A percentile compares a stretch with the other conserved stretches of the same genome.
These are phyloP conservation scores for Nomia melanderi DNA, from an alignment of 1,140 invertebrate species.

Conservation along the genomic window DNA sequence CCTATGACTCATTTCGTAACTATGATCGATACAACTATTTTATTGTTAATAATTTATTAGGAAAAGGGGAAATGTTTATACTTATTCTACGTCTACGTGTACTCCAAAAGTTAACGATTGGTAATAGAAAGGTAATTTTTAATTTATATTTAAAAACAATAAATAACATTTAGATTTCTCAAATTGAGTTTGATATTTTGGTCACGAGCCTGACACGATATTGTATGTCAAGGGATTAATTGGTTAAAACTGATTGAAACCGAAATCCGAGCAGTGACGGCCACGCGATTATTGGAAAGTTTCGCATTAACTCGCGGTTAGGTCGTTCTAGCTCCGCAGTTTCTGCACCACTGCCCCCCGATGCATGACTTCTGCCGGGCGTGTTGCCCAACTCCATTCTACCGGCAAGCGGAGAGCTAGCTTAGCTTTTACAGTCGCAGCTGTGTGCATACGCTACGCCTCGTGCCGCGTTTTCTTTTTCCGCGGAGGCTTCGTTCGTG, in stretches of 20 bases:
- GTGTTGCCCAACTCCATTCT: slow-evolving; percentile 48
- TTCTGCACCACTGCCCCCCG: slow-evolving; percentile 42
- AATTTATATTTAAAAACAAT: too few species aligned
- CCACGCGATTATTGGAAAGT: slow-evolving; percentile 32
- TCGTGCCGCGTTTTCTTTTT: slow-evolving; percentile 22
- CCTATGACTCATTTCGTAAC: too few species aligned
- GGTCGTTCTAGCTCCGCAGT: slow-evolving; percentile 22
- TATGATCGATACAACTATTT: too few species aligned
- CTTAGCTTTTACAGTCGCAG: slow-evolving; percentile 46
- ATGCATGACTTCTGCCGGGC: slow-evolving; percentile 31
- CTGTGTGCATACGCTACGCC: slow-evolving; percentile 8
- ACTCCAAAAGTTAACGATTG: too few species aligned
- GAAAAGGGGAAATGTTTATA: too few species aligned
- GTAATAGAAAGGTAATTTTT: too few species aligned
- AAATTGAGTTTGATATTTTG: too few species aligned
- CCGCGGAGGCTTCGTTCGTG: slow-evolving; percentile 40
- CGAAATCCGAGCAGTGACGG: background rate
- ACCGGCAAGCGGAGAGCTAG: slow-evolving; percentile 18
- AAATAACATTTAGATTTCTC: too few species aligned
- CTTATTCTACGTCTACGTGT: too few species aligned
- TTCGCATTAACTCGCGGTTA: slow-evolving; percentile 27
- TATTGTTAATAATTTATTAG: too few species aligned
- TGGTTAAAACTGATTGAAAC: background rate
- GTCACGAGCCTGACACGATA: too few species aligned
- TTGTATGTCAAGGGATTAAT: background rate